Base-by-base conservation (phyloP, 2,888 invertebrate genomes). In the Brenthis ino region DNA sequence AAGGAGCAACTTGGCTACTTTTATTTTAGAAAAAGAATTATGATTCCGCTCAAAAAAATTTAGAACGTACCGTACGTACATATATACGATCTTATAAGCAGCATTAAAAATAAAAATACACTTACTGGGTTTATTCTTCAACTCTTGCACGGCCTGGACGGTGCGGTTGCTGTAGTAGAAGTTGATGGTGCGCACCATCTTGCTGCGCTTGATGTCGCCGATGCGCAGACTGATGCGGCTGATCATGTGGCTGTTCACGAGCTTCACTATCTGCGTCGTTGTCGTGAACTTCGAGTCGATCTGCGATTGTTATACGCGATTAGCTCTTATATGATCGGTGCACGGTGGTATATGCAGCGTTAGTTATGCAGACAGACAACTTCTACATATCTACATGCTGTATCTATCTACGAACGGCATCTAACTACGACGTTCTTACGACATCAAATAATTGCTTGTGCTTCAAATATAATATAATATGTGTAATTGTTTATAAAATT, bases 261-360 rank as follows among this genome's bases (percentile, higher is more conserved):
- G 93, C 89, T 99, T 99, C 64, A 99, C 98, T 74, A 99, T 99
- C 93, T 99, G 99, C 1, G 99, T 98, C 12, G 98, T 99, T 1
- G 99, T 99, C 4, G 99, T 99, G 88, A 98, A 99, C 91, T 99
- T 98, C 1, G 98, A 98, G 92, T 99, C 99, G 70, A 96, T 96
- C 94, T 94, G 86, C 73, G 76, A 73, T 67, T 68, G 79, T 80
- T 83, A 80, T 78, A 76, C 79, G 79, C 79, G 80, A 81, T 85
- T 77, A 85, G 82, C 78, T 80, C 83, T 83, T 80, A 82, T 79
- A 77, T 77, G 75, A 66, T 75, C 69, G 72, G 73, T 37, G 13
- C 69, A 72, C 55, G 67, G 74, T 50, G 53, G 8, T 14, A 53
- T 57, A 8, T 28, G 50, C 68, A 57, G 58, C 69, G 67, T 50